A percentile compares a stretch with the other conserved stretches of the same genome.
phyloP scores from a whole-genome alignment of 2,888 invertebrate genomes.

The Athalia cordata region DNA sequence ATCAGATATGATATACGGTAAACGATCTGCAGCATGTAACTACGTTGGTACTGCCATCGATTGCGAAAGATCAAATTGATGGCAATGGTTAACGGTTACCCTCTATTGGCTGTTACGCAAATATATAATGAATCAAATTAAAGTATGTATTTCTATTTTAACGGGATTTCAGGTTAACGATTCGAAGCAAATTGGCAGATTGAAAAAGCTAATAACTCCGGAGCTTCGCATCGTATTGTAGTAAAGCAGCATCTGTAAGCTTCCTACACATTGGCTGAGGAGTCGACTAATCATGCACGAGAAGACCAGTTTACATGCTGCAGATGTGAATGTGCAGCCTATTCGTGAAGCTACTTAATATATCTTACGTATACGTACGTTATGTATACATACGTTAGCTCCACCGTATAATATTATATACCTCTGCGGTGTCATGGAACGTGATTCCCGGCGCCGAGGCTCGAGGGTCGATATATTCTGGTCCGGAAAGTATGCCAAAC shows the following conservation, averaged over 20 bases:
- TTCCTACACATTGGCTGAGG: no score
- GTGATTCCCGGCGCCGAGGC: not conserved
- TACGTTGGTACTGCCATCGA: no score
- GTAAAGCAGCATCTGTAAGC: no score
- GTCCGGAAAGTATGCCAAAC: not conserved
- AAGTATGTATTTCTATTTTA: not conserved
- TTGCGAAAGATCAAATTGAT: not conserved
- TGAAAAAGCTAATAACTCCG: not conserved
- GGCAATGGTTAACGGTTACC: not conserved
- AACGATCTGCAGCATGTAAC: no score
- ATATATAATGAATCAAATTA: not conserved
- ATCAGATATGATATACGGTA: no score
- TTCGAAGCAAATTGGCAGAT: conserved; percentile 1
- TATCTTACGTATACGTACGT: no score
- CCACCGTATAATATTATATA: not conserved
- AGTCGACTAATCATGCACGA: not conserved
- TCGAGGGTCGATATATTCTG: not conserved
- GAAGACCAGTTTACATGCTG: no score
- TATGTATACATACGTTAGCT: no score
- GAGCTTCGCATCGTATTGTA: not conserved
- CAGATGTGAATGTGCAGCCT: no score
- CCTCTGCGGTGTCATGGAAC: not conserved
- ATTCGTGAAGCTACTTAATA: no score
- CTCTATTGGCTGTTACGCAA: not conserved
- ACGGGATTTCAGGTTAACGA: not conserved